Conservation (phyloP, 2,888 invertebrate species). For the Tachina fera region DNA sequence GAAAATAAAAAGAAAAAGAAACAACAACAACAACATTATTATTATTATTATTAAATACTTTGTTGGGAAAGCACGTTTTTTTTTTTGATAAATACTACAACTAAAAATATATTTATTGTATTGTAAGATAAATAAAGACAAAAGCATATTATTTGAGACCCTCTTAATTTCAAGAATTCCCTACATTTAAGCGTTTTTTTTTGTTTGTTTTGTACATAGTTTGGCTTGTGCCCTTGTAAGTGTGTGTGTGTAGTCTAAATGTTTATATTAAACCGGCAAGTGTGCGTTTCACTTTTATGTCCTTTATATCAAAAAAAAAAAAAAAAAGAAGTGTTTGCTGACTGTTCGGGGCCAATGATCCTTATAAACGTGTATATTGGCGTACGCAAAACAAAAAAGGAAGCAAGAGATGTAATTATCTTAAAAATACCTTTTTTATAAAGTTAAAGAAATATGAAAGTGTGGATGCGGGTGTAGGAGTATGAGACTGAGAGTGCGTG, state of each 20-base stretch:
- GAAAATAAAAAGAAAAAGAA: conserved; percentile 48
- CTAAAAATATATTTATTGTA: neutral
- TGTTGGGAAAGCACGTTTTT: neutral
- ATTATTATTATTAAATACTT: conserved; percentile 33
- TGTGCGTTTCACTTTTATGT: conserved; percentile 13
- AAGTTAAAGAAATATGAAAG: conserved; percentile 42
- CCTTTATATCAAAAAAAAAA: neutral
- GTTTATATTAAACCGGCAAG: neutral
- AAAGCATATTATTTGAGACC: neutral
- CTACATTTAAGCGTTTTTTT: neutral
- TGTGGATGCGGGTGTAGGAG: neutral
- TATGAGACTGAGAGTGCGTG: too few relatives aligned
- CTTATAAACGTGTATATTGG: conserved; percentile 10
- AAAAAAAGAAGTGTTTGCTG: conserved; percentile 13
- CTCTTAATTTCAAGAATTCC: neutral
- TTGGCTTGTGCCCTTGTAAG: neutral
- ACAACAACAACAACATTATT: conserved; percentile 14
- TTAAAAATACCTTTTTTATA: conserved; percentile 41
- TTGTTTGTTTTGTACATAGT: neutral
- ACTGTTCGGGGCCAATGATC: conserved; percentile 28
- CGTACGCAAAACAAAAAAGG: neutral
- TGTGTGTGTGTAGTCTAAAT: neutral
- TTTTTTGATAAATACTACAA: neutral
- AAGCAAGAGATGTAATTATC: conserved; percentile 26
- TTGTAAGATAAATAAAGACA: neutral